A percentile compares a stretch with the other conserved stretches of the same genome.
Evolutionary conservation across 1,140 invertebrate species (phyloP).

Genomic region (Penaeus indicus): DNA sequence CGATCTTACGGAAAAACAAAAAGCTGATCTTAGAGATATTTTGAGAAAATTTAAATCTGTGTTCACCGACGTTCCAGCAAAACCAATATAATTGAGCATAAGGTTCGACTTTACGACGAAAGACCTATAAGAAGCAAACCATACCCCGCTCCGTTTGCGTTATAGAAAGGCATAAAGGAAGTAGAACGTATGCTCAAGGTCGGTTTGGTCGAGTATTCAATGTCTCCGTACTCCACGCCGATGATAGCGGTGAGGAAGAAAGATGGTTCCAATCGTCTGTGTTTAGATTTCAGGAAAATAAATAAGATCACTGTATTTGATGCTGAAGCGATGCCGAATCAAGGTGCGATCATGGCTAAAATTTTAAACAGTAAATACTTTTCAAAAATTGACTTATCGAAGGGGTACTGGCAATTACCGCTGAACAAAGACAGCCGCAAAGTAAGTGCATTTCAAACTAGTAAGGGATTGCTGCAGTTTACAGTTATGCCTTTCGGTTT

Average conservation of each 20-base stretch:
- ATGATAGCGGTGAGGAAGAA: not conserved
- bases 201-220: not conserved
- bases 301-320: slow-evolving; percentile 1
- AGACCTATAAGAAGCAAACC: slow-evolving; percentile 16
- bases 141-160: not conserved
- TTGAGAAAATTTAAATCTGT: too few species aligned
- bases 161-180: not conserved
- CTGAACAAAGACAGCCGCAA: not conserved
- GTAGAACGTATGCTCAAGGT: not conserved
- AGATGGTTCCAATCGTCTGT: not conserved
- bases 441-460: slow-evolving; percentile 5
- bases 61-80: too few species aligned
- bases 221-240: not conserved
- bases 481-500: not conserved
- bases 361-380: not conserved
- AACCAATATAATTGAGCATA: too few species aligned
- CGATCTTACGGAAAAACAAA: too few species aligned
- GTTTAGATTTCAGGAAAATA: slow-evolving; percentile 12
- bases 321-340: slow-evolving; percentile 1
- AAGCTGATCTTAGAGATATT: too few species aligned
- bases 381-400: slow-evolving; percentile 8
- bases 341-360: not conserved
- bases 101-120: too few species aligned
- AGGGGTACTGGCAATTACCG: not conserved
- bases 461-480: not conserved